Percentiles rank a stretch among this genome's conserved stretches.
These are phyloP conservation scores for Tridacna crocea DNA, from an alignment of 2,888 invertebrate genomes.

Conservation along the genomic window DNA sequence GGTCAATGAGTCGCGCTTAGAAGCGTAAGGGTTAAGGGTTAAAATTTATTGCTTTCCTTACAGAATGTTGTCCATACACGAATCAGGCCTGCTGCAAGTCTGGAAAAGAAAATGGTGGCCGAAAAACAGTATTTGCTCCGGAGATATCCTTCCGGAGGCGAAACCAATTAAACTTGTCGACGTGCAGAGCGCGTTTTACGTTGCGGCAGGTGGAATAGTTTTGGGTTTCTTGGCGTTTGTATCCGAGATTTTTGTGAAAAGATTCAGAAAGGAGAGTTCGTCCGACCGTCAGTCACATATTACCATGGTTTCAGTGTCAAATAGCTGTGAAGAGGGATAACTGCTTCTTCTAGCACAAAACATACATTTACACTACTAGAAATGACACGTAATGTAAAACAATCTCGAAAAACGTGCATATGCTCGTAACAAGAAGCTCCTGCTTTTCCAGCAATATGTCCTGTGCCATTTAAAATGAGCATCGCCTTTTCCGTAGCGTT, in stretches of 20 bases:
- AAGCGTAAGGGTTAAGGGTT: no score
- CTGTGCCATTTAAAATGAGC: no score
- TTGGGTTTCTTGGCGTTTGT: slow-evolving; percentile 42
- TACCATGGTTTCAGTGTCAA: no score
- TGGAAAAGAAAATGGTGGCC: slow-evolving; percentile 75
- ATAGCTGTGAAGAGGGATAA: no score
- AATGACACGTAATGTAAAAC: no score
- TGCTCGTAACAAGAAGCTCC: no score
- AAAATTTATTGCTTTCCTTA: background rate
- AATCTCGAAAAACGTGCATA: no score
- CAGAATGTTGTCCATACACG: slow-evolving; percentile 71
- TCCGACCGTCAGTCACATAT: background rate
- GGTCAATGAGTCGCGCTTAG: no score
- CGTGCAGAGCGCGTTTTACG: slow-evolving; percentile 73
- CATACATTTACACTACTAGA: no score
- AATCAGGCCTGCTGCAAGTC: slow-evolving; percentile 72
- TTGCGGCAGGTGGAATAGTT: slow-evolving; percentile 50
- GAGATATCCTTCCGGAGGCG: slow-evolving; percentile 62
- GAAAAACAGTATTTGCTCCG: slow-evolving; percentile 61
- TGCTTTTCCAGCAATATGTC: no score
- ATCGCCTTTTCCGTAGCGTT: no score
- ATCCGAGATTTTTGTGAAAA: slow-evolving; percentile 31
- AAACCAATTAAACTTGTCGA: slow-evolving; percentile 69
- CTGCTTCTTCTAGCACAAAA: no score
- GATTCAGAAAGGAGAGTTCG: background rate